phyloP scores from a whole-genome alignment of 2,797 vertebrate genomes.

The Lepus townsendii region DNA sequence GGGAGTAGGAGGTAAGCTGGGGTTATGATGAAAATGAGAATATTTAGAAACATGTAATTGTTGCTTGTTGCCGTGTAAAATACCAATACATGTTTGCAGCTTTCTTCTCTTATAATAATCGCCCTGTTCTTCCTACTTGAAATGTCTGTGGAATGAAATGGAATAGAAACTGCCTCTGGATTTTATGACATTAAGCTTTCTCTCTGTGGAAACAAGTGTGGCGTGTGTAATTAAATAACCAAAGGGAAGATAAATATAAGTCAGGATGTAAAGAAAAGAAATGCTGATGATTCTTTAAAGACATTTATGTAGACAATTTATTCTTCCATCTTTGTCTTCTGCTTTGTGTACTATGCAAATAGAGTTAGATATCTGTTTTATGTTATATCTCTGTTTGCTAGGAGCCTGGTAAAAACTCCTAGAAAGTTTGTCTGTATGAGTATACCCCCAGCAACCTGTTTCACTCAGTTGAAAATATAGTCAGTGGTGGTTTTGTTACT shows the following conservation, averaged over 20 bases:
- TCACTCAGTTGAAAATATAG: not conserved
- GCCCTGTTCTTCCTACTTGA: conserved; percentile 71
- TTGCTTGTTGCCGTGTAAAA: conserved; percentile 67
- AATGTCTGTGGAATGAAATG: conserved; percentile 46
- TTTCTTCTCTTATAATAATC: conserved; percentile 61
- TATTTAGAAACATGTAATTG: conserved; percentile 78
- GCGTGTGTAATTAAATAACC: conserved; percentile 50
- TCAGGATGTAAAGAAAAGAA: conserved; percentile 33
- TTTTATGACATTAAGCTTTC: conserved; percentile 55
- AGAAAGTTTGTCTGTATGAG: not conserved
- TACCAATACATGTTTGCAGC: not conserved
- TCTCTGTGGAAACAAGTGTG: conserved; percentile 61
- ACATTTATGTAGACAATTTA: not conserved
- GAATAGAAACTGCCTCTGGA: conserved; percentile 26
- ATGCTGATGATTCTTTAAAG: not conserved
- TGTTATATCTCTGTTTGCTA: not conserved
- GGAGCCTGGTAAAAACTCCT: not conserved
- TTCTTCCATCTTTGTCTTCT: conserved; percentile 1
- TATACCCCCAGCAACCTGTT: not conserved
- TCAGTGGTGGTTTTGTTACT: not conserved
- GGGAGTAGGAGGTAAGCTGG: conserved; percentile 66
- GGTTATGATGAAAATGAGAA: conserved; percentile 74
- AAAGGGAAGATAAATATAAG: conserved; percentile 39
- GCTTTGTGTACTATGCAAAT: conserved; percentile 51
- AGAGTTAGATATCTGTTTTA: not conserved